phyloP scores from a whole-genome alignment of 2,888 invertebrate species.

The Ormyrus labotus region DNA sequence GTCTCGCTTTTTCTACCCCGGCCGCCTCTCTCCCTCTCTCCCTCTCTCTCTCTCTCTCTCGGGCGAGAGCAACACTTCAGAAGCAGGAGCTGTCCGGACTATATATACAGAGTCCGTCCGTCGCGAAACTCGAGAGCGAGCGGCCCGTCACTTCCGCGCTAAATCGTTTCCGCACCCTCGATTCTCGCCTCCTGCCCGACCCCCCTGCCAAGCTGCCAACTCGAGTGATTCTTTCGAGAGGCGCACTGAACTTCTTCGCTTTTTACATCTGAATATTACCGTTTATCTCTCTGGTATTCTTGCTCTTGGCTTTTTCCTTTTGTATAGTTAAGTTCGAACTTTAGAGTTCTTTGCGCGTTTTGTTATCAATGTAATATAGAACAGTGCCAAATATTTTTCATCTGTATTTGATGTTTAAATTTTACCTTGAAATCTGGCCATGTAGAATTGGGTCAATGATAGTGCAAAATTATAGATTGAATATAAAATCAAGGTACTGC shows the following conservation, averaged over 20 bases:
- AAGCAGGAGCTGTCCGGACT: too few species aligned
- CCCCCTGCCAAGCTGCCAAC: not conserved
- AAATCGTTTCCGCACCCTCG: conserved; percentile 40
- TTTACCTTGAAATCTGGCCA: too few species aligned
- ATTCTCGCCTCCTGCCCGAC: not conserved
- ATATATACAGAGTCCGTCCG: not conserved
- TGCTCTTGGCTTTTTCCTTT: too few species aligned
- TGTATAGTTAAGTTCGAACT: too few species aligned
- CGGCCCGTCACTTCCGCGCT: conserved; percentile 33
- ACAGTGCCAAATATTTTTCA: too few species aligned
- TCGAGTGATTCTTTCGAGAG: conserved; percentile 29
- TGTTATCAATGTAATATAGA: too few species aligned
- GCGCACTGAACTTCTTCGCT: not conserved
- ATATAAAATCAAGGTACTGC: not conserved
- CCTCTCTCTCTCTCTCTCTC: not conserved
- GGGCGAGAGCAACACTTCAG: too few species aligned
- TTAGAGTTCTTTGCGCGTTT: too few species aligned
- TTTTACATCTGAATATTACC: too few species aligned
- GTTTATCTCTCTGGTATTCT: too few species aligned
- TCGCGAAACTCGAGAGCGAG: conserved; percentile 11
- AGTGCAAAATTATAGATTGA: not conserved
- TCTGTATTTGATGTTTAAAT: too few species aligned
- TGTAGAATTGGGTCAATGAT: conserved; percentile 1
- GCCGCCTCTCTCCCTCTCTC: not conserved
- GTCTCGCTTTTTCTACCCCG: too few species aligned